A percentile compares a stretch with the other conserved stretches of the same genome.
These are phyloP conservation scores for Hypomecis punctinalis DNA, from an alignment of 2,888 invertebrate species.

Conservation along the genomic window DNA sequence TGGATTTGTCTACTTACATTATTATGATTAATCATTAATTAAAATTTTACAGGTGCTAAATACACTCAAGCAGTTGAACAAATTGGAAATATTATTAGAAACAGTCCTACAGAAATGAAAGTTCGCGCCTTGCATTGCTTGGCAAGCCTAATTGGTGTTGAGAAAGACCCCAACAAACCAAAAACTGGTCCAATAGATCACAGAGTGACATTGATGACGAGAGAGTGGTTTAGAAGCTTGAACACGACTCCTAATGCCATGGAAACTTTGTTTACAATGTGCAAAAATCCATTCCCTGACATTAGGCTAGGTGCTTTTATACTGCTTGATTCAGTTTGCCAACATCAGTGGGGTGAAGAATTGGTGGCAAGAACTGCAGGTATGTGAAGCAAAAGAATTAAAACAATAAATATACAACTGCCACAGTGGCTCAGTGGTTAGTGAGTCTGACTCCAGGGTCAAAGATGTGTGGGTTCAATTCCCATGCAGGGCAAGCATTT, in stretches of 20 bases:
- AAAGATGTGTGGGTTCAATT: too few relatives aligned
- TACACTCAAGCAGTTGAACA: constrained; percentile 83
- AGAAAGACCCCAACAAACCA: constrained; percentile 69
- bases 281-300: constrained; percentile 93
- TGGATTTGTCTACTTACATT: neutral
- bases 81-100: constrained; percentile 85
- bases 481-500: too few relatives aligned
- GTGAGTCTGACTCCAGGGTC: too few relatives aligned
- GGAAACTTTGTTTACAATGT: constrained; percentile 85
- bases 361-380: constrained; percentile 89
- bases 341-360: constrained; percentile 92
- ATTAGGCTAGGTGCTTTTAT: constrained; percentile 88
- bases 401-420: neutral
- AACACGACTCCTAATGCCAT: constrained; percentile 78
- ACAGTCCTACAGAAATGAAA: constrained; percentile 87
- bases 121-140: constrained; percentile 87
- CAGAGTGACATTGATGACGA: constrained; percentile 77
- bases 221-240: constrained; percentile 80
- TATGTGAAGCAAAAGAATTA: constrained; percentile 38
- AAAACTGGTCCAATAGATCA: constrained; percentile 70
- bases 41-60: constrained; percentile 60
- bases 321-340: constrained; percentile 87
- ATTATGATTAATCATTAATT: neutral
- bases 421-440: too few relatives aligned
- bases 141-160: constrained; percentile 84